Evolutionary conservation across 2,888 invertebrate species (phyloP), one percentile per base, ranked within the genome.

Genomic region (Pterostichus niger): DNA sequence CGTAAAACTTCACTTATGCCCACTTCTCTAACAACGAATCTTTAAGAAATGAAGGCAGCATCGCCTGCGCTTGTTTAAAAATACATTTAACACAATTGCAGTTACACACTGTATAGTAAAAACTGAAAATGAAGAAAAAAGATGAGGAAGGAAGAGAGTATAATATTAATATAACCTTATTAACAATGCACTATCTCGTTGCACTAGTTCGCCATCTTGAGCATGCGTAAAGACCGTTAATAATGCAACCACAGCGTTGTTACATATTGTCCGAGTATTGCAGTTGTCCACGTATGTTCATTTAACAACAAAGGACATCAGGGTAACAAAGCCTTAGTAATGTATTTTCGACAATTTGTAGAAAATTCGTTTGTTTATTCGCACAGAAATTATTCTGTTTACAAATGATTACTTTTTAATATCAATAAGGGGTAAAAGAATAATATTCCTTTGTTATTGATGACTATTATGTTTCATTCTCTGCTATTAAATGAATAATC

Each of bases 401-500:
- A 31, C 59, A 59, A 59, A 24, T 59, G 59, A 59, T 31, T 59
- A 59, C 15, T 31, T 24, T 31, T 59, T 17, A 9, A 11, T 59
- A 3, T 17, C 11, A 59, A 59, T 59, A 11, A 40, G 1, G 7
- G 40, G 6, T 40, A 40, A 9, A 40, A 40, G 40, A 40, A 40
- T 40, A 40, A 40, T 40, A 40, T 59, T 64, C 31, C 35, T 33
- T 4, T 64, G 35, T 64, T 64, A 35, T 64, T 64, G 64, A 64
- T 64, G 64, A 33, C 33, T 35, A 11, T 35, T 4, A 64, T 64
- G 13, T 13, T 64, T 13, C 64, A 35, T 13, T 64, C 35, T 31
- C 13, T n/a, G 33, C n/a, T 64, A 31, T 9, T 59, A 59, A 59
- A 64, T 64, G 13, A n/a, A 31, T 46, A 46, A 49, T 13, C 49